Percentiles rank a stretch among this genome's conserved stretches.
Conservation (phyloP, 2,888 invertebrate species). For the Lamellibrachia satsuma region DNA sequence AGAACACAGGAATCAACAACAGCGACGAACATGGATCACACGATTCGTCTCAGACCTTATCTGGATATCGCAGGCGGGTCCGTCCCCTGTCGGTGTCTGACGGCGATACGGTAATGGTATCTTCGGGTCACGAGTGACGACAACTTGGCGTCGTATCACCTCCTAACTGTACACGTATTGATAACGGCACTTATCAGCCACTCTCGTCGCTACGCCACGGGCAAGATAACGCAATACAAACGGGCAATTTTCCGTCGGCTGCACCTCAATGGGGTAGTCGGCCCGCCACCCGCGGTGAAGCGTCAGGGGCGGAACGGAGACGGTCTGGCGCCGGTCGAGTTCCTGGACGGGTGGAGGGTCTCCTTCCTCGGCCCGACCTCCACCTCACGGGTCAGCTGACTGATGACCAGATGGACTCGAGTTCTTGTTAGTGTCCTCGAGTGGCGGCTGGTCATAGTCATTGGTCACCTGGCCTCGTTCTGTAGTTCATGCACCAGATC, state of each 20-base stretch:
- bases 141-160: background rate
- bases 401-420: background rate
- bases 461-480: background rate
- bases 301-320: background rate
- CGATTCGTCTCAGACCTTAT: background rate
- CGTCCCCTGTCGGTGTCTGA: slow-evolving; percentile 1
- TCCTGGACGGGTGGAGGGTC: background rate
- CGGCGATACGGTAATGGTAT: background rate
- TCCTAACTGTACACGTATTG: slow-evolving; percentile 5
- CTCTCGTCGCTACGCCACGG: background rate
- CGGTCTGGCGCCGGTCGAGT: background rate
- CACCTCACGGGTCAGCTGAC: background rate
- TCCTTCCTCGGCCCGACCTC: background rate
- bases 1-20: background rate
- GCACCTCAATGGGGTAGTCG: background rate
- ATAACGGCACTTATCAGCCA: background rate
- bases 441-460: background rate
- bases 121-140: background rate
- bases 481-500: background rate
- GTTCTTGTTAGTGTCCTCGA: background rate
- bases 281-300: background rate
- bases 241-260: slow-evolving; percentile 12
- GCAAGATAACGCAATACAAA: background rate
- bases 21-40: background rate
- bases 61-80: background rate